Conservation (phyloP, 2,113 vertebrate genomes). For the Chionodraco myersi region DNA sequence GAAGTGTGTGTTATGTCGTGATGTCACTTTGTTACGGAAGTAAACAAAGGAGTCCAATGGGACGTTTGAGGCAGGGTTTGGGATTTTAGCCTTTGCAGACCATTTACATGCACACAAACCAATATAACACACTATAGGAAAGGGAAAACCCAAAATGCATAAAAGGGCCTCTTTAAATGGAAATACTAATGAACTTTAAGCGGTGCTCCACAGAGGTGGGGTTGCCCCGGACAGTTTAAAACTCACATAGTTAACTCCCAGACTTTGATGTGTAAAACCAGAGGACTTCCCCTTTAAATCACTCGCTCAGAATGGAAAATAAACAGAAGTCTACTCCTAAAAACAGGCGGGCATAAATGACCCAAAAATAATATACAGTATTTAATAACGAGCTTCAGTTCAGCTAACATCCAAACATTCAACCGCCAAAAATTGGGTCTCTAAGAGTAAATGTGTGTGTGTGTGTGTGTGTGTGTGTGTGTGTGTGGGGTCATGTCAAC, state of each 20-base stretch:
- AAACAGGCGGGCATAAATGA: neutral
- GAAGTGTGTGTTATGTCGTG: no score
- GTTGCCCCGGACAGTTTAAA: no score
- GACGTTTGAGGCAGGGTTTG: no score
- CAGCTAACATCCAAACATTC: conserved; percentile 4
- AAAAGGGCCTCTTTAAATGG: no score
- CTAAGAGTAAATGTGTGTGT: conserved; percentile 38
- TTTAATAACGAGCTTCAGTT: conserved; percentile 1
- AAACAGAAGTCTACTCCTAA: neutral
- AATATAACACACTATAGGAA: no score
- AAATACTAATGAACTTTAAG: no score
- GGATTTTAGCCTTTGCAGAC: no score
- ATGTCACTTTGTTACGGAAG: no score
- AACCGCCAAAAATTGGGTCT: conserved; percentile 10
- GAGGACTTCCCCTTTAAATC: neutral
- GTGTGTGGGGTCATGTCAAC: conserved; percentile 64
- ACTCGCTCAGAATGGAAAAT: neutral
- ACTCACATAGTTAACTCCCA: neutral
- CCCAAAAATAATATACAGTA: neutral
- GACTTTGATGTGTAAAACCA: neutral
- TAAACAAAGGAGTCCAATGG: no score
- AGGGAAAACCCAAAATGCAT: no score
- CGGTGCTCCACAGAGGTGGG: no score
- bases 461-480: conserved; percentile 43
- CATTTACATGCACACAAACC: no score